Base-by-base conservation (phyloP, 92 coral and sea anemone species). In the Porites evermanni region DNA sequence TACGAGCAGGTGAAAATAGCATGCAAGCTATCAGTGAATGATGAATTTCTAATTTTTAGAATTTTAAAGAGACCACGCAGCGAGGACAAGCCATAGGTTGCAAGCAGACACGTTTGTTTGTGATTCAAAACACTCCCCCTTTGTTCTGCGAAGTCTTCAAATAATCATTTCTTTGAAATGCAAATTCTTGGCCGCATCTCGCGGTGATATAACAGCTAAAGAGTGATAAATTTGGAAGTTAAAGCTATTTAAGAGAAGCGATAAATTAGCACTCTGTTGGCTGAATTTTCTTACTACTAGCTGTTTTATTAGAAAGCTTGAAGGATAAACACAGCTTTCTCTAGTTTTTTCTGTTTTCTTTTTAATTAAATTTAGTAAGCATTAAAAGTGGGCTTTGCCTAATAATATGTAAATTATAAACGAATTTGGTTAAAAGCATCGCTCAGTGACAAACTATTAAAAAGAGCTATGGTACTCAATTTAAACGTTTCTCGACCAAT, bases 131-230 rank as follows among this genome's bases (percentile, higher is more conserved):
- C 47, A 70, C 12, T 8, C 12, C 7, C 4, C 21, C n/a, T 79
- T 67, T 79, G 84, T 79, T 79, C 50, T 79, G 64, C 64, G 77
- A 80, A 80, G 53, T 80, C 77, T 54, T 53, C 73, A 53, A 68
- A 68, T 23, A 67, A 53, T 14, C 54, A 53, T 29, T 12, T 51
- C 29, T 68, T 80, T 80, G 38, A 68, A 80, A 80, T 80, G 85
- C 85, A 80, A 80, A 80, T 80, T 11, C 14, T 68, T 69, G 47
- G 17, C 16, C 20, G 2, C 6, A 12, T 38, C 74, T 14, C 16
- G 50, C 44, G 17, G 29, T 38, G 50, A 52, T 79, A 79, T n/a
- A 32, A 65, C 9, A 8, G 52, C 75, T 7, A 21, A 50, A 6
- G 18, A 52, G 11, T 50, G 54, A 80, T 80, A 74, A 12, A 8